Conservation (phyloP, 2,888 invertebrate genomes). For the Xestia c-nigrum region DNA sequence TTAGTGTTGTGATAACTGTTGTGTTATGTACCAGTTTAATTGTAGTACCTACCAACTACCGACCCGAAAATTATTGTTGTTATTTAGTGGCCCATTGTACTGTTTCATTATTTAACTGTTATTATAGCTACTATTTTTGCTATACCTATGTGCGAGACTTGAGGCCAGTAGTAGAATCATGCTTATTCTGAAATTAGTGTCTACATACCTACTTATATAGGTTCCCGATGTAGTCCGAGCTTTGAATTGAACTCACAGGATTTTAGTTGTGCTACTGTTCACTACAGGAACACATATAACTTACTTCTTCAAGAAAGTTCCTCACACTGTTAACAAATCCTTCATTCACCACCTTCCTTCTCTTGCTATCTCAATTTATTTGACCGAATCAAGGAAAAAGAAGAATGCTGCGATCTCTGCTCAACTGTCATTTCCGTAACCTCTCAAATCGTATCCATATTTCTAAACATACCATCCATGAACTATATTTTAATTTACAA, state of each 20-base stretch:
- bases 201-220: not conserved
- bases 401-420: not conserved
- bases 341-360: not conserved
- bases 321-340: not conserved
- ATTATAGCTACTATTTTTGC: not conserved
- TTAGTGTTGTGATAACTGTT: slow-evolving; percentile 4
- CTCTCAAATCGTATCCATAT: not conserved
- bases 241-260: not conserved
- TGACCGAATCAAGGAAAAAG: not conserved
- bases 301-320: not conserved
- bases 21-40: not conserved
- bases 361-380: not conserved
- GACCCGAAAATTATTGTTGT: not conserved
- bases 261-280: not conserved
- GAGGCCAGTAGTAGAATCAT: not conserved
- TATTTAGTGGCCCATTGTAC: not conserved
- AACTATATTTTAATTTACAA: slow-evolving; percentile 25
- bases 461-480: not conserved
- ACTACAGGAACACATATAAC: no score
- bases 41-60: not conserved
- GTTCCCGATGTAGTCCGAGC: not conserved
- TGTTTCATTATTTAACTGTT: not conserved
- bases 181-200: not conserved
- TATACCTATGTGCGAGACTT: not conserved
- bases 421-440: not conserved